A percentile compares a stretch with the other conserved stretches of the same genome.
Conservation (phyloP, 2,113 vertebrate genomes). For the Polypterus bichir region DNA sequence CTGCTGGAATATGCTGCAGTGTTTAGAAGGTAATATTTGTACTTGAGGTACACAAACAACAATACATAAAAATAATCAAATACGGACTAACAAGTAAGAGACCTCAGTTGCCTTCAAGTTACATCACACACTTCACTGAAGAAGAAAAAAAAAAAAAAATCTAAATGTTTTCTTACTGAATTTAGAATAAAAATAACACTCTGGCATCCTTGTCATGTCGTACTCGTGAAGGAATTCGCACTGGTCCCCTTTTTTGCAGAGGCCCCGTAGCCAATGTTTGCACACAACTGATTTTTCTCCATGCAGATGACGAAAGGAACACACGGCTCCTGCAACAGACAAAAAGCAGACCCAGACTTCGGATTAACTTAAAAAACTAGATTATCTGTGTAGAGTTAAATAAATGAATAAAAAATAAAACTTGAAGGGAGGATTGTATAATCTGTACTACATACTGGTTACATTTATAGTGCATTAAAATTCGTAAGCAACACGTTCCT, state of each 20-base stretch:
- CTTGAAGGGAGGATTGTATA: too few relatives aligned
- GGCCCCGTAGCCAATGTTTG: constrained; percentile 34
- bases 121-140: too few relatives aligned
- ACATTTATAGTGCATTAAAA: too few relatives aligned
- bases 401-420: neutral
- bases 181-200: constrained; percentile 30
- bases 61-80: too few relatives aligned
- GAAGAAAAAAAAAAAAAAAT: too few relatives aligned
- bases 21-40: too few relatives aligned
- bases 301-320: accelerated
- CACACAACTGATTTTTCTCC: constrained; percentile 24
- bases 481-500: too few relatives aligned
- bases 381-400: neutral
- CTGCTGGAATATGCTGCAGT: too few relatives aligned
- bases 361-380: neutral
- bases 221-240: constrained; percentile 28
- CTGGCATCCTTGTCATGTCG: constrained; percentile 11
- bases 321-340: constrained; percentile 13
- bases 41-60: too few relatives aligned
- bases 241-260: constrained; percentile 24
- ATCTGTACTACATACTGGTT: too few relatives aligned
- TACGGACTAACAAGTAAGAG: too few relatives aligned
- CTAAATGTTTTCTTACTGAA: constrained; percentile 16
- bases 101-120: too few relatives aligned
- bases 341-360: neutral